phyloP scores from a whole-genome alignment of 37 sponge, comb jelly and placozoan genomes.

The Halisarca cf. caerulea region DNA sequence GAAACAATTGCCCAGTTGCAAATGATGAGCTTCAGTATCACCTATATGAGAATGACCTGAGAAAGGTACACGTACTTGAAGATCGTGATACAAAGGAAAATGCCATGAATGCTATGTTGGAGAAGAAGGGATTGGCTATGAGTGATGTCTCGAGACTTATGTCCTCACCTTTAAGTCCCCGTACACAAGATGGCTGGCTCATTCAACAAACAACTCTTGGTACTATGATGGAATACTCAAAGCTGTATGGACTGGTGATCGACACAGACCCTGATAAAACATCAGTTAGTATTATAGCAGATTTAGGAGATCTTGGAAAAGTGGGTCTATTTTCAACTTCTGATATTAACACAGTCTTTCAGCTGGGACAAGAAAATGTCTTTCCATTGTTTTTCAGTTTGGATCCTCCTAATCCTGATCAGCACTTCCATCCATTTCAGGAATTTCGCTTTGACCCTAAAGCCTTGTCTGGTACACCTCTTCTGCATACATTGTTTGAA shows the following conservation, averaged over 20 bases:
- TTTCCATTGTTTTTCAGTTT: slow-evolving; percentile 56
- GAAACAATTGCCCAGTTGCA: not conserved
- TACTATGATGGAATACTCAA: slow-evolving; percentile 26
- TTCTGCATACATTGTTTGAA: slow-evolving; percentile 68
- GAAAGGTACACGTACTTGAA: slow-evolving; percentile 5
- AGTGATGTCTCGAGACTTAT: slow-evolving; percentile 43
- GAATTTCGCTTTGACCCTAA: slow-evolving; percentile 49
- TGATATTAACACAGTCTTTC: slow-evolving; percentile 54
- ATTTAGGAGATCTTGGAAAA: slow-evolving; percentile 33
- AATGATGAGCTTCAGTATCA: slow-evolving; percentile 60
- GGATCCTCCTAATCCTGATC: slow-evolving; percentile 51
- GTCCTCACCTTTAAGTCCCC: slow-evolving; percentile 43
- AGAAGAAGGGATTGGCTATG: slow-evolving; percentile 42
- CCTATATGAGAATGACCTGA: slow-evolving; percentile 75
- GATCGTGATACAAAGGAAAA: slow-evolving; percentile 11
- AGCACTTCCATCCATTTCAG: slow-evolving; percentile 75
- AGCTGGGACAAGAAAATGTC: slow-evolving; percentile 14
- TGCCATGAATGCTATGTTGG: not conserved
- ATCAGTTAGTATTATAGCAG: slow-evolving; percentile 37
- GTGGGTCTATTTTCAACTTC: slow-evolving; percentile 42
- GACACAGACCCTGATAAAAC: slow-evolving; percentile 30
- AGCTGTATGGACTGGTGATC: slow-evolving; percentile 48
- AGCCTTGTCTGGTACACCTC: slow-evolving; percentile 14
- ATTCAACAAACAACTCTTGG: slow-evolving; percentile 40
- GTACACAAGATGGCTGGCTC: slow-evolving; percentile 64